A percentile compares a stretch with the other conserved stretches of the same genome.
These are phyloP conservation scores for Esox masquinongy DNA, from an alignment of 2,797 vertebrate genomes.

Conservation along the genomic window DNA sequence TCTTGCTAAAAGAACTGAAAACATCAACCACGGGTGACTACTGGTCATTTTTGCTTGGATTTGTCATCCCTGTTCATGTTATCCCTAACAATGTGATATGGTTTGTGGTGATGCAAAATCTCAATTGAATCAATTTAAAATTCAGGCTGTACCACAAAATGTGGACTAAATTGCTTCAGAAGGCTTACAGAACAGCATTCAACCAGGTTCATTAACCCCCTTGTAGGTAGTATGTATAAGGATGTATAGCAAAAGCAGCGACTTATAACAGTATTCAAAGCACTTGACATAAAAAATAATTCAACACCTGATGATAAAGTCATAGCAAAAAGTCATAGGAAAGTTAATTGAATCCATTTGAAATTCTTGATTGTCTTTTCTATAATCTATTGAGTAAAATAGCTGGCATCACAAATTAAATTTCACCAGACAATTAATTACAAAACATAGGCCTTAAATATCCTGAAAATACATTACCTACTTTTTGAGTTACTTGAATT, in stretches of 20 bases:
- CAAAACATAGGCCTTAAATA: constrained; percentile 23
- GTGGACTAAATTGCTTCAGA: neutral
- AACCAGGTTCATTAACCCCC: neutral
- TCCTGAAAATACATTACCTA: constrained; percentile 21
- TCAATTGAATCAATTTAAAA: too few species aligned
- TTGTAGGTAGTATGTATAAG: neutral
- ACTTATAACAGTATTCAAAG: neutral
- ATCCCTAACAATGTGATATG: too few species aligned
- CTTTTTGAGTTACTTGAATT: constrained; percentile 12
- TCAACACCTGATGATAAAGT: neutral
- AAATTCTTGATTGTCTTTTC: constrained; percentile 15
- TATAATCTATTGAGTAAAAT: too few species aligned
- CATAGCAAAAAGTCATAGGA: neutral
- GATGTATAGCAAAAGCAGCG: neutral
- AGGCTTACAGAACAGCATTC: neutral
- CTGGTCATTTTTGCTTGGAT: too few species aligned
- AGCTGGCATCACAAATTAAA: too few species aligned
- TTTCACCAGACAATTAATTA: constrained; percentile 14
- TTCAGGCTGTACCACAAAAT: neutral
- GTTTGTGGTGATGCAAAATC: too few species aligned
- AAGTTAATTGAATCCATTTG: constrained; percentile 13
- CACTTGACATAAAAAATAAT: neutral
- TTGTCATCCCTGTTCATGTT: too few species aligned
- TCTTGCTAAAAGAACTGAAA: too few species aligned
- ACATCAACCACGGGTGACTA: too few species aligned